Evolutionary conservation across 2,797 vertebrate species (phyloP), one percentile per base, ranked within the genome.

Genomic region (Melanogrammus aeglefinus): DNA sequence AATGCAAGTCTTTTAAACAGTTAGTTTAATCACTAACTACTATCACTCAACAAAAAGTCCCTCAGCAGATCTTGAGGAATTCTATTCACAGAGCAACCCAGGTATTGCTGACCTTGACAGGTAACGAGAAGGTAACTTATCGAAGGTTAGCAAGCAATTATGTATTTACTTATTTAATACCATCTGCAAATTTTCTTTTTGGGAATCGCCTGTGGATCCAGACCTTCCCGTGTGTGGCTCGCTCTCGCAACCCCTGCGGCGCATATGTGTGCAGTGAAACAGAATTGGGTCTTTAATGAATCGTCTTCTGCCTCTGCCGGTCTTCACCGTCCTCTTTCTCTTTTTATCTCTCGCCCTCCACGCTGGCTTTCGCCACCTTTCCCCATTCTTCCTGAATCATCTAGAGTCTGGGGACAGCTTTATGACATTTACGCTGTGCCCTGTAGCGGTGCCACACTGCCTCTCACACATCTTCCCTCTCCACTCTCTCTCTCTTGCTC

Each of bases 371-470:
- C 79, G 6, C 78, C 63, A 74, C 82, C 75, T 51, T 39, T 13
- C 16, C 0, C 76, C 73, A 81, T 81, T 84, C 86, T 85, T 82
- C 80, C 75, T 86, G 81, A 85, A 88, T 83, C 89, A 87, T 91
- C n/a, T 88, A 91, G 83, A 80, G 85, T 88, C 82, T 74, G 73
- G 24, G 81, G 87, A 89, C 89, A 87, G 75, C 86, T 91, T 91
- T 87, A 89, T 89, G 89, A 88, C 88, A 88, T 90, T 89, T 88
- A 90, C 89, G 88, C 88, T 87, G 63, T 27, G 83, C 88, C 73
- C 84, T 83, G 82, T 82, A 83, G 75, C 79, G 79, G 9, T 27
- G 63, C 57, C 76, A 70, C 78, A 70, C 80, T 76, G 29, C 44
- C 80, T 81, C 44, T 57, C 44, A 5, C 74, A 27, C 27, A 31